Evolutionary conservation across 2,797 vertebrate genomes (phyloP), one percentile per base, ranked within the genome.

Genomic region (Petrocephalus sullivani): DNA sequence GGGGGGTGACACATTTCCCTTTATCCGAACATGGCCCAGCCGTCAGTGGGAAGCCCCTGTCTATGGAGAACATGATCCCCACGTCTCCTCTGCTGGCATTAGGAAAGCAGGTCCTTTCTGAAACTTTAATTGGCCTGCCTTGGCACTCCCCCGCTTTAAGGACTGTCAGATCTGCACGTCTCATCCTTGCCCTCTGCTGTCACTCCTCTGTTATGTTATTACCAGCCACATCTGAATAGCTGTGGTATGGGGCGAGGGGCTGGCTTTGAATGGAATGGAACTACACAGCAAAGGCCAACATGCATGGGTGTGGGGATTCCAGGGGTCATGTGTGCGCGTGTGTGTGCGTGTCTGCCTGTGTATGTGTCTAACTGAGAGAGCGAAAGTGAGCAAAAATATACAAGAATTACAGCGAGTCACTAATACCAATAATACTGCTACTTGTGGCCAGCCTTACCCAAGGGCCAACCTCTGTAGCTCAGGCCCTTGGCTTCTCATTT

Each of bases 41-140:
- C 49, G 82, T 85, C 87, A 71, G 78, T 54, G 82, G 60, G 60
- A 88, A 61, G 82, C 60, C 81, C 64, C 81, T 56, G 56, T 67
- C 81, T 14, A 16, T 37, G 46, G 60, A 54, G 82, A 88, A 85
- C 58, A 85, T 88, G 87, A 88, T 88, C 87, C 58, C 58, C 41
- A 28, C 16, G 23, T 82, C 58, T 85, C 60, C 78, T 33, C 58
- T 54, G 28, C 60, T 71, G 87, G 87, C 87, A 78, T 57, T 82
- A 56, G 51, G 86, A 85, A 87, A 88, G 10, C 89, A 28, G 61
- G 75, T 81, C 33, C 37, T 87, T 64, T 46, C 87, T 60, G 87
- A 75, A 87, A 78, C 87, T 89, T 85, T 91, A 90, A 91, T 91
- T 91, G 91, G 90, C 90, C 51, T n/a, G 54, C 75, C 58, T 84